Percentiles rank a stretch among this genome's conserved stretches.
phyloP scores from a whole-genome alignment of 2,797 vertebrate species.

The Muscicapa striata region DNA sequence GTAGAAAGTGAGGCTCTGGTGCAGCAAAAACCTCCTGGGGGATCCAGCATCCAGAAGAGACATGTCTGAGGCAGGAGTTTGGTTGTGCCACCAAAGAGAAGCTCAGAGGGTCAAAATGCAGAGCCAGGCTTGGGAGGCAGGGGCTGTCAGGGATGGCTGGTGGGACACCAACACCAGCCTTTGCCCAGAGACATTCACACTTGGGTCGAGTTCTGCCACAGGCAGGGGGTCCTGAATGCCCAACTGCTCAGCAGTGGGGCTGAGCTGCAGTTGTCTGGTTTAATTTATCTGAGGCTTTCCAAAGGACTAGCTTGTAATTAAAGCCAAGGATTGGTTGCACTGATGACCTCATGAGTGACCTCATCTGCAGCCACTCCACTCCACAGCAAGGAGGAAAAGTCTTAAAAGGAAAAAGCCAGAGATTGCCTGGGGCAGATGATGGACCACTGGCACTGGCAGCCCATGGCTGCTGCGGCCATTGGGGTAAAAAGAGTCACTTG shows the following conservation, averaged over 20 bases:
- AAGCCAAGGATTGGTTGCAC: not conserved
- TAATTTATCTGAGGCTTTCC: not conserved
- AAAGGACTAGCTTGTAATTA: not conserved
- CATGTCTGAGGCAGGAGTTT: rapidly evolving
- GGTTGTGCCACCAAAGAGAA: not conserved
- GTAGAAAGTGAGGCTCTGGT: not conserved
- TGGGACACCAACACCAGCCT: not conserved
- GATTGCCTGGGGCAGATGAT: rapidly evolving
- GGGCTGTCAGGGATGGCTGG: rapidly evolving
- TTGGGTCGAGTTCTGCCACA: rapidly evolving
- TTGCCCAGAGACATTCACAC: not conserved
- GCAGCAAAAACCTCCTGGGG: not conserved
- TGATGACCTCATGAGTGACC: not conserved
- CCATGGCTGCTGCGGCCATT: rapidly evolving
- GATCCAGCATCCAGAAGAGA: not conserved
- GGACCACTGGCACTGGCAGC: rapidly evolving
- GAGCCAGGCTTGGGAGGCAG: not conserved
- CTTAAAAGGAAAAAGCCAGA: not conserved
- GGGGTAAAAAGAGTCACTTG: not conserved
- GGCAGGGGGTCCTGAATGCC: not conserved
- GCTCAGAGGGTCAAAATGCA: not conserved
- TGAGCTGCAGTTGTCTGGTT: not conserved
- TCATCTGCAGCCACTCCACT: rapidly evolving
- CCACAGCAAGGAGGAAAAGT: not conserved
- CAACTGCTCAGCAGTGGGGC: not conserved